Conservation (phyloP, 2,888 invertebrate genomes). For the Drosophila colorata region DNA sequence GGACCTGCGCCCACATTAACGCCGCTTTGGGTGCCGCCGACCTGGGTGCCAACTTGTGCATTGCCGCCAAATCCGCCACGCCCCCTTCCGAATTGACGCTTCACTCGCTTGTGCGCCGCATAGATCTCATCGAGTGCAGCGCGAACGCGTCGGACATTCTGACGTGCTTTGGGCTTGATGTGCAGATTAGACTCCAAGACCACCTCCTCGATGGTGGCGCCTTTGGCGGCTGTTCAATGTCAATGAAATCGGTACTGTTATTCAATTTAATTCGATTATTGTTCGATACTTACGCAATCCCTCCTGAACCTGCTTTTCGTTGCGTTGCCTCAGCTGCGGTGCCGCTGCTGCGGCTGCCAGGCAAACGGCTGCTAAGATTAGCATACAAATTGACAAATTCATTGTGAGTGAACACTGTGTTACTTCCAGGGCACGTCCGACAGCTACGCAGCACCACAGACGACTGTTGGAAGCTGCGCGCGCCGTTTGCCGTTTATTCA, state of each 20-base stretch:
- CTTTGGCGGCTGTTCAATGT: conserved; percentile 65
- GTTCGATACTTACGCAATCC: conserved; percentile 71
- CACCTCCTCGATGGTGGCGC: conserved; percentile 85
- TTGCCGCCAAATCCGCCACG: conserved; percentile 2
- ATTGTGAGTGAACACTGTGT: conserved; percentile 31
- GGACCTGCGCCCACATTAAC: conserved; percentile 64
- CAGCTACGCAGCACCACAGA: conserved; percentile 32
- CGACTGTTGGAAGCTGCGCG: conserved; percentile 52
- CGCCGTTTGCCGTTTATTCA: conserved; percentile 39
- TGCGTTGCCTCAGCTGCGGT: conserved; percentile 69
- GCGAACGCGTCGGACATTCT: conserved; percentile 60
- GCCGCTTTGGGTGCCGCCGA: conserved; percentile 55
- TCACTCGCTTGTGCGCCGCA: conserved; percentile 73
- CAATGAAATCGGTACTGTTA: not conserved
- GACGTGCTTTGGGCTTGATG: conserved; percentile 84
- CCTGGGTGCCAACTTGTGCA: conserved; percentile 39
- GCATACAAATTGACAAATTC: conserved; percentile 62
- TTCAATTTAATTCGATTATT: conserved; percentile 16
- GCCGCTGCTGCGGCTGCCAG: conserved; percentile 56
- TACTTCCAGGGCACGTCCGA: conserved; percentile 62
- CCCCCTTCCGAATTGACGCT: conserved; percentile 56
- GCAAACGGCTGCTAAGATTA: conserved; percentile 56
- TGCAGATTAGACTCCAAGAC: conserved; percentile 86
- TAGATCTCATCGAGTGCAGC: conserved; percentile 52
- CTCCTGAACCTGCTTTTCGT: conserved; percentile 75